Evolutionary conservation across 2,113 vertebrate species (phyloP), one percentile per base, ranked within the genome.

Genomic region (Hemichromis elongatus): DNA sequence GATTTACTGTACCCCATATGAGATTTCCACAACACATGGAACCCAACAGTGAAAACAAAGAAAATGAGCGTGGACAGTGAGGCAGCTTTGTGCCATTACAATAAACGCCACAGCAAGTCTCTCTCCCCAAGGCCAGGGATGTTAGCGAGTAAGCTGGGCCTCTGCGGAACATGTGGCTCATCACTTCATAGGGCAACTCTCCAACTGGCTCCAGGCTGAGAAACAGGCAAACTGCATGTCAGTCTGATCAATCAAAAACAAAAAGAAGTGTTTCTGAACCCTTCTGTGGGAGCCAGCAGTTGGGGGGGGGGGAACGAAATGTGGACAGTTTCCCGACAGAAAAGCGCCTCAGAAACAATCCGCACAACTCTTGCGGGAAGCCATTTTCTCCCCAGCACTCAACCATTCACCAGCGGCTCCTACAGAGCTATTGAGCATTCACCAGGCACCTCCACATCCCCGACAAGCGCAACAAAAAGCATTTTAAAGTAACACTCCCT

Each of bases 401-500:
- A 81, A 47, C 90, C 92, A 95, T 95, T 95, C 94, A 95, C 84
- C 85, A 87, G 80, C n/a, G 87, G 87, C 91, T 95, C 94, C 94
- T 92, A 93, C 94, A 84, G 95, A 93, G 95, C 93, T 92, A 95
- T 94, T 94, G 95, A 95, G 93, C 93, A 94, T 95, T 96, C 94
- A 94, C 79, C 53, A 78, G 79, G 93, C 93, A 94, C 94, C 94
- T 95, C 93, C 92, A 92, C 86, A 87, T 91, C 90, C 82, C 86
- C 88, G 89, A 96, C 93, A 95, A 94, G 93, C 84, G 63, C 93
- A 88, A 96, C 94, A 94, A 95, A 94, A 92, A 93, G 91, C 90
- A 88, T 90, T 94, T 94, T 92, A 90, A 92, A 91, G 90, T 88
- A 92, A 88, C 92, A 88, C 92, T 96, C 94, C 86, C 90, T 5